Evolutionary conservation across 2,797 vertebrate genomes (phyloP), one percentile per base, ranked within the genome.

Genomic region (Ctenopoma multispine): DNA sequence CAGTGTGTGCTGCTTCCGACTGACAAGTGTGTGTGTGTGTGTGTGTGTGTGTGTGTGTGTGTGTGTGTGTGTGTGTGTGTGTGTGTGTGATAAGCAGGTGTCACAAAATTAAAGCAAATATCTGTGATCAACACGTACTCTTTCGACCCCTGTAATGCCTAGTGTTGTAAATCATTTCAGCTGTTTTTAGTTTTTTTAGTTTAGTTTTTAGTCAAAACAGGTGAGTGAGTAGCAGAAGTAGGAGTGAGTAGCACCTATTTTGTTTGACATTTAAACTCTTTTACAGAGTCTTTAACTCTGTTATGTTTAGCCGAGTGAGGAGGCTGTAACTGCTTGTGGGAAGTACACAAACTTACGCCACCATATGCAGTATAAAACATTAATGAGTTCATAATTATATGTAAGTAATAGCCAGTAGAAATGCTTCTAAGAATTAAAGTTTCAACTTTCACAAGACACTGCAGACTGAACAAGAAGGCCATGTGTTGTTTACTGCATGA

Each of bases 401-500:
- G 50, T 63, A 54, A 20, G 44, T 55, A 65, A 78, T 50, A 31
- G 53, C 67, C 59, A 4, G 43, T 41, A 44, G 44, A 40, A 59
- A 59, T 65, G 65, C 63, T 36, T 62, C 60, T 34, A 38, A 57
- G 71, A 53, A 34, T 79, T 58, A 9, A 17, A 38, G 55, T 49
- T 69, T 56, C 20, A 63, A 41, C 62, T 55, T 61, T 67, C 23
- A 75, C 24, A 48, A 54, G 63, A 71, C 50, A 48, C 59, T 61
- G 49, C 58, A 20, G 34, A 69, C 53, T 4, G 47, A 73, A 85
- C 54, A 70, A 69, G 51, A 44, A 63, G 55, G 63, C 69, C 21
- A 49, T 68, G 75, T 77, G 87, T 88, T 90, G 86, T 88, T 90
- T 81, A 82, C 89, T 31, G 66, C 72, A 44, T 74, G 70, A 83